A percentile compares a stretch with the other conserved stretches of the same genome.
Conservation (phyloP, 2,797 vertebrate species). For the Periophthalmus magnuspinnatus region DNA sequence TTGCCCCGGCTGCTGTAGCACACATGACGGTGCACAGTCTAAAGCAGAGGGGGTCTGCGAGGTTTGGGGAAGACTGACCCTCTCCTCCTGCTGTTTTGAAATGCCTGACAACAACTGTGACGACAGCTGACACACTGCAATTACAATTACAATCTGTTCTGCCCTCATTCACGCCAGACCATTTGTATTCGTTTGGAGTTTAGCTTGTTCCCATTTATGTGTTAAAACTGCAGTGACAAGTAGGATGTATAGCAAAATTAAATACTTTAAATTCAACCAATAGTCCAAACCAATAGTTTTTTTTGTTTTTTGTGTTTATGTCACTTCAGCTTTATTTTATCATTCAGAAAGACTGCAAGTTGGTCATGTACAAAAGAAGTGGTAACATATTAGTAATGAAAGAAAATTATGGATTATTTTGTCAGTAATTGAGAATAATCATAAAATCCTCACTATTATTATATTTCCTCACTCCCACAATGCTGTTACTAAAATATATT, state of each 20-base stretch:
- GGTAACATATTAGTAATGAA: not conserved
- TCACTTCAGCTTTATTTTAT: not conserved
- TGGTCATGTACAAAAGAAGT: not conserved
- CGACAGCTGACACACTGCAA: conserved; percentile 52
- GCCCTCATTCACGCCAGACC: not conserved
- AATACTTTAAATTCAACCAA: not conserved
- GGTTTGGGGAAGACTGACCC: conserved; percentile 13
- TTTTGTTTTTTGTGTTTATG: not conserved
- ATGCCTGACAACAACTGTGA: conserved; percentile 53
- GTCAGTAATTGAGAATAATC: no score
- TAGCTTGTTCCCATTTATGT: not conserved
- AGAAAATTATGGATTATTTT: not conserved
- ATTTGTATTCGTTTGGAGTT: not conserved
- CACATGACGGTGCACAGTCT: conserved; percentile 17
- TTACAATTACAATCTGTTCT: not conserved
- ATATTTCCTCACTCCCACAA: no score
- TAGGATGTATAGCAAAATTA: not conserved
- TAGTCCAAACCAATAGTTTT: not conserved
- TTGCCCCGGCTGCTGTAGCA: not conserved
- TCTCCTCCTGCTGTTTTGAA: conserved; percentile 50
- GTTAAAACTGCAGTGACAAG: not conserved
- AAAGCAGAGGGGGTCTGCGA: not conserved
- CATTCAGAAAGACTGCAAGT: not conserved
- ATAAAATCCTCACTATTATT: no score
- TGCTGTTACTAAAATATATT: no score